Evolutionary conservation across 1,140 invertebrate species (phyloP).

Genomic region (Orius insidiosus): DNA sequence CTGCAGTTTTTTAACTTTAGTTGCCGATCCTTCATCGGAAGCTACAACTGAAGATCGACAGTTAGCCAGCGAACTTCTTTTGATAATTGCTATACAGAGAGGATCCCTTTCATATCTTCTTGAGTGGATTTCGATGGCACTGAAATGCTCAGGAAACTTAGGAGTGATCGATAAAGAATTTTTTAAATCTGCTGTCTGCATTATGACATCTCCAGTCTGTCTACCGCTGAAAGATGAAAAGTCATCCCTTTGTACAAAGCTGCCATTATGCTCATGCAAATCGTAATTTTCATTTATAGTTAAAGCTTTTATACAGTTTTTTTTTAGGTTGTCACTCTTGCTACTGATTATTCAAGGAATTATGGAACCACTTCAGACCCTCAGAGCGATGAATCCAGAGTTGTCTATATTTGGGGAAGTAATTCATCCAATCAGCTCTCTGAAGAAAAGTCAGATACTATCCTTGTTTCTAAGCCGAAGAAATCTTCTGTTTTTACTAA

Average conservation of each 20-base stretch:
- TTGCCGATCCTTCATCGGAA: constrained; percentile 31
- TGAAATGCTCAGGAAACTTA: constrained; percentile 22
- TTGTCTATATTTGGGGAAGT: constrained; percentile 49
- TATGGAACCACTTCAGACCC: constrained; percentile 20
- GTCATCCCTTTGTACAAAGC: constrained; percentile 31
- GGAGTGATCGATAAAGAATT: constrained; percentile 15
- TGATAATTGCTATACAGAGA: constrained; percentile 38
- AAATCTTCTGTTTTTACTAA: constrained; percentile 34
- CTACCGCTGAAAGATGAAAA: constrained; percentile 5
- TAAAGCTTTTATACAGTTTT: constrained; percentile 9
- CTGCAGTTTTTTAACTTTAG: constrained; percentile 34
- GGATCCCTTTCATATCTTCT: constrained; percentile 42
- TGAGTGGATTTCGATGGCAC: constrained; percentile 45
- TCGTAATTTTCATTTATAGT: constrained; percentile 24
- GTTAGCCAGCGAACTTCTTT: constrained; percentile 36
- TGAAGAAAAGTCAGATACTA: constrained; percentile 41
- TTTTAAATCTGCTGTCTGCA: constrained; percentile 4
- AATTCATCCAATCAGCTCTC: constrained; percentile 48
- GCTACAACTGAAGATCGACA: constrained; percentile 31
- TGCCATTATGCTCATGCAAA: constrained; percentile 35
- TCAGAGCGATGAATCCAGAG: constrained; percentile 23
- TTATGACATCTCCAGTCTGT: neutral
- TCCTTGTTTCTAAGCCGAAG: constrained; percentile 40
- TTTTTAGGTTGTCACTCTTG: constrained; percentile 28
- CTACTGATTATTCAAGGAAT: constrained; percentile 27